Evolutionary conservation across 2,797 vertebrate genomes (phyloP), one percentile per base, ranked within the genome.

Genomic region (Glossophaga mutica): DNA sequence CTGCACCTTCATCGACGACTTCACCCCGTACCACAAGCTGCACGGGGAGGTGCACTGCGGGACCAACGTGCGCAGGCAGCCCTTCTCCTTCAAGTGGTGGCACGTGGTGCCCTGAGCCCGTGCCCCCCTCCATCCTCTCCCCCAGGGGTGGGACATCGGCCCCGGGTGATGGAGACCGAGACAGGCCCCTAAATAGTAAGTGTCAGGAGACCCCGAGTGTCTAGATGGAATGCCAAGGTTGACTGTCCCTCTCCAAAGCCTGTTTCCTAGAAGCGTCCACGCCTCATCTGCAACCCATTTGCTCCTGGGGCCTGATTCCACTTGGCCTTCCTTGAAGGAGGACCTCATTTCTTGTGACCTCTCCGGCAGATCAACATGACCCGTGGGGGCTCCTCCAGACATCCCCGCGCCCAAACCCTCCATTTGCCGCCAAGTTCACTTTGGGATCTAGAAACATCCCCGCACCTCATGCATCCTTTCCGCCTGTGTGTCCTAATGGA

Each of bases 31-130:
- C 98, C 99, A 99, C 98, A 92, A 98, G 85, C 88, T 96, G 29
- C 77, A 97, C 5, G 99, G 99, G 1, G 99, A 99, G 95, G 98
- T 99, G 88, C 99, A 99, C 98, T 99, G 99, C 0, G 99, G 99
- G 71, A 99, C 99, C 97, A 99, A 99, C 2, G 99, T 99, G 62
- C 98, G 98, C 71, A 97, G 99, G 46, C 79, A 99, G 78, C 97
- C 98, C 0, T 99, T 99, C 37, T 2, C 98, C 68, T 98, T 98
- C 97, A 99, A 98, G 96, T 99, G 99, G 99, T 99, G 99, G 99
- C 97, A 99, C 95, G 91, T 99, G 97, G 98, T 98, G 94, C 97
- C 98, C 97, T 99, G 96, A 99, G 95, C 71, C 57, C 0, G 19
- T 0, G 24, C 84, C 6, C 3, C 37, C 67, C 11, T 0, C 68